phyloP scores from a whole-genome alignment of 2,888 invertebrate genomes.

The Aricia artaxerxes region DNA sequence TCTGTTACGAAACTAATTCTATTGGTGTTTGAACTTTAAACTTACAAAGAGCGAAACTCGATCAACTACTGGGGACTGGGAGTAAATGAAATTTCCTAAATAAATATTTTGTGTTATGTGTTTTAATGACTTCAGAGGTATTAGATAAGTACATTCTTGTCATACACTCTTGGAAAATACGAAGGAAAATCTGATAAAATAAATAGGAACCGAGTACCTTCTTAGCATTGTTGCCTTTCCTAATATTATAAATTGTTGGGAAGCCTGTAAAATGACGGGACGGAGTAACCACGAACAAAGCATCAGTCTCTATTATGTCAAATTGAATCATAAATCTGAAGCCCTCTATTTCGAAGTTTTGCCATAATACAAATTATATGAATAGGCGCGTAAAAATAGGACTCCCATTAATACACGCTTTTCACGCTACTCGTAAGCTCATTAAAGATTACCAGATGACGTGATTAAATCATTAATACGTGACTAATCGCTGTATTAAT shows the following conservation, averaged over 20 bases:
- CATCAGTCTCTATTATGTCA: slow-evolving; percentile 16
- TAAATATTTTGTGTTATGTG: background rate
- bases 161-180: background rate
- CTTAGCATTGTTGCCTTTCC: slow-evolving; percentile 1
- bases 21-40: background rate
- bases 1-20: background rate
- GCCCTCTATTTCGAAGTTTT: background rate
- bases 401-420: background rate
- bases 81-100: background rate
- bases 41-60: background rate
- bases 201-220: background rate
- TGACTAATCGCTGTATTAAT: slow-evolving; percentile 2
- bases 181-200: background rate
- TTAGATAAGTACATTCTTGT: background rate
- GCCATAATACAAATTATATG: background rate
- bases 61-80: too few species aligned
- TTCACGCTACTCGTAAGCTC: background rate
- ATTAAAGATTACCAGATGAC: background rate
- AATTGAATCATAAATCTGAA: slow-evolving; percentile 1
- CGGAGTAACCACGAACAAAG: background rate
- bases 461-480: background rate
- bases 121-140: background rate
- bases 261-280: background rate
- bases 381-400: background rate
- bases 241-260: slow-evolving; percentile 10